Conservation (phyloP, 2,797 vertebrate genomes). For the Masticophis lateralis region DNA sequence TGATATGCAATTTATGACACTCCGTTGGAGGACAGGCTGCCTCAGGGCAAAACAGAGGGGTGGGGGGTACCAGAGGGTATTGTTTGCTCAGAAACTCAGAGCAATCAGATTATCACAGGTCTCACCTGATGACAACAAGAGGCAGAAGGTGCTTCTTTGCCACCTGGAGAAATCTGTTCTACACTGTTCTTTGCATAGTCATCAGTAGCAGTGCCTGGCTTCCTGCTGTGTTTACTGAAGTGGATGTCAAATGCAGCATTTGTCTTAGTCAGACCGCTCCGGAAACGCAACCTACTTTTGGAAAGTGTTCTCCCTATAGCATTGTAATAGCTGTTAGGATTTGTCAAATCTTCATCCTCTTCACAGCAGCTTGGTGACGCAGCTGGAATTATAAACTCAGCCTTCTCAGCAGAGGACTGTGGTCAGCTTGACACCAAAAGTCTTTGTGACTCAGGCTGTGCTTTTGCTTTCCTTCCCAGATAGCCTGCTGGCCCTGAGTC, state of each 20-base stretch:
- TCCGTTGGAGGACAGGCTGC: neutral
- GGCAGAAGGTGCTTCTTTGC: neutral
- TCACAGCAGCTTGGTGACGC: neutral
- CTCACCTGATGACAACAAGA: neutral
- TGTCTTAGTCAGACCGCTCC: neutral
- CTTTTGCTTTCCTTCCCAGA: slow-evolving; percentile 8
- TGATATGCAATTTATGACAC: neutral
- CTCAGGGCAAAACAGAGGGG: neutral
- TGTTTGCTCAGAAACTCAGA: neutral
- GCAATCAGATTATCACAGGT: neutral
- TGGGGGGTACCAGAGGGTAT: too few relatives aligned
- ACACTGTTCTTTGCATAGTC: neutral
- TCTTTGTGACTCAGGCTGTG: neutral
- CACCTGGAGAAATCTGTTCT: slow-evolving; percentile 12
- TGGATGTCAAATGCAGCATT: neutral
- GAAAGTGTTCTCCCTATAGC: neutral
- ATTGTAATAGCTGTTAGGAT: neutral
- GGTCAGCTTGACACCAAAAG: slow-evolving; percentile 33
- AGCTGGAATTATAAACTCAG: accelerated
- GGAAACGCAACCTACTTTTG: neutral
- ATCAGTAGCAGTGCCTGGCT: neutral
- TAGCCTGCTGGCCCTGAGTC: slow-evolving; percentile 35
- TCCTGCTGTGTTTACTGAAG: neutral
- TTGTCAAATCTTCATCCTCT: accelerated
- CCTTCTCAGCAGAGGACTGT: slow-evolving; percentile 9